Conservation (phyloP, 2,797 vertebrate genomes). For the Enteromius radiatus region DNA sequence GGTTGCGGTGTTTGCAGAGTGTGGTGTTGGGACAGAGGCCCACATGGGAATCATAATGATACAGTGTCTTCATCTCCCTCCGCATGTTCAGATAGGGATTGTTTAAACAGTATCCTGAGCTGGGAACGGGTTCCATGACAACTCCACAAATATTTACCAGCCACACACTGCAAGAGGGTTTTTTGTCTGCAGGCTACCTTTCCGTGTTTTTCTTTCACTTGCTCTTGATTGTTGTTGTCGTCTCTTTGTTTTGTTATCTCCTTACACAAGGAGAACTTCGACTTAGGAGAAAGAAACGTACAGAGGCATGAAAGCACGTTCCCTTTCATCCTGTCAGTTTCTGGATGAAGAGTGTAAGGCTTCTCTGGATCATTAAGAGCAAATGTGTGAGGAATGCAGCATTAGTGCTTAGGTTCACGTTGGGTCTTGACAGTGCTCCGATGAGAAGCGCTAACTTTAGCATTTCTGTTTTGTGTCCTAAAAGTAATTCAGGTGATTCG, state of each 20-base stretch:
- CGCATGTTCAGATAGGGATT: constrained; percentile 76
- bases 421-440: constrained; percentile 30
- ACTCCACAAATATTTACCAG: constrained; percentile 85
- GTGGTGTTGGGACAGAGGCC: constrained; percentile 76
- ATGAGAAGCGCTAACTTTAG: not conserved
- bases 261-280: constrained; percentile 43
- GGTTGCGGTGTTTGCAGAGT: constrained; percentile 68
- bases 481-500: not conserved
- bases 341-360: constrained; percentile 23
- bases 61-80: constrained; percentile 75
- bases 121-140: constrained; percentile 82
- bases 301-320: constrained; percentile 33
- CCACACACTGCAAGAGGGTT: constrained; percentile 63
- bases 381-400: constrained; percentile 43
- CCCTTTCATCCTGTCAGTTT: constrained; percentile 42
- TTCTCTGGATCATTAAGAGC: constrained; percentile 51
- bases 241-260: constrained; percentile 56
- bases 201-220: constrained; percentile 68
- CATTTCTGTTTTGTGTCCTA: not conserved
- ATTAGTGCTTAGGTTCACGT: constrained; percentile 27
- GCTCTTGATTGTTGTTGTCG: constrained; percentile 65
- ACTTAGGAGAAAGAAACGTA: constrained; percentile 17
- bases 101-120: constrained; percentile 83
- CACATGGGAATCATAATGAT: constrained; percentile 76
- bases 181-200: constrained; percentile 71